These are phyloP conservation scores for Notechis scutatus DNA, from an alignment of 2,113 vertebrate genomes.

Conservation along the genomic window DNA sequence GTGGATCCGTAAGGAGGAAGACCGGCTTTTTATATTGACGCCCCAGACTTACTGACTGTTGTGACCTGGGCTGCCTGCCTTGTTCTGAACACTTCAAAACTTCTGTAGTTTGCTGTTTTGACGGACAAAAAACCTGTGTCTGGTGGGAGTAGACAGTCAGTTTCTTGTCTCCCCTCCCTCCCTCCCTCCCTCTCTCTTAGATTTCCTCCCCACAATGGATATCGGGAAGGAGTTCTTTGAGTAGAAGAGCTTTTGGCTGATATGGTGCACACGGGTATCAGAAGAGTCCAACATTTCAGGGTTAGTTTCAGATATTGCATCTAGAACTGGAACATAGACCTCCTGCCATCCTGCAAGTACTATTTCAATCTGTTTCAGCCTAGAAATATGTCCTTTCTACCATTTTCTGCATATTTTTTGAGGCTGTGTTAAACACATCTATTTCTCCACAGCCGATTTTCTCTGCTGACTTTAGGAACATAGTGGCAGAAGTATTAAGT, in stretches of 20 bases:
- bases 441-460: not conserved
- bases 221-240: too few species aligned
- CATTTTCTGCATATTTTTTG: not conserved
- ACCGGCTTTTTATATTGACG: constrained; percentile 92
- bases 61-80: not conserved
- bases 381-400: not conserved
- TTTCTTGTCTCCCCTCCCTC: not conserved
- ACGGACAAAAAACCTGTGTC: too few species aligned
- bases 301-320: not conserved
- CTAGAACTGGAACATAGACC: not conserved
- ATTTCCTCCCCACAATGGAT: not conserved
- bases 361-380: not conserved
- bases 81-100: constrained; percentile 5
- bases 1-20: constrained; percentile 98
- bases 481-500: not conserved
- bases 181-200: not conserved
- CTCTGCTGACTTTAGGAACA: not conserved
- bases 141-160: not conserved
- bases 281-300: constrained; percentile 23
- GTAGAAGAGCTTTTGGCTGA: not conserved
- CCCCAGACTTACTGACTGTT: constrained; percentile 87
- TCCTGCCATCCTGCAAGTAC: not conserved
- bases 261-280: not conserved
- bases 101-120: too few species aligned
- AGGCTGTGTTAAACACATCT: not conserved